phyloP scores from a whole-genome alignment of 2,888 invertebrate species.

The Steinernema carpocapsae region DNA sequence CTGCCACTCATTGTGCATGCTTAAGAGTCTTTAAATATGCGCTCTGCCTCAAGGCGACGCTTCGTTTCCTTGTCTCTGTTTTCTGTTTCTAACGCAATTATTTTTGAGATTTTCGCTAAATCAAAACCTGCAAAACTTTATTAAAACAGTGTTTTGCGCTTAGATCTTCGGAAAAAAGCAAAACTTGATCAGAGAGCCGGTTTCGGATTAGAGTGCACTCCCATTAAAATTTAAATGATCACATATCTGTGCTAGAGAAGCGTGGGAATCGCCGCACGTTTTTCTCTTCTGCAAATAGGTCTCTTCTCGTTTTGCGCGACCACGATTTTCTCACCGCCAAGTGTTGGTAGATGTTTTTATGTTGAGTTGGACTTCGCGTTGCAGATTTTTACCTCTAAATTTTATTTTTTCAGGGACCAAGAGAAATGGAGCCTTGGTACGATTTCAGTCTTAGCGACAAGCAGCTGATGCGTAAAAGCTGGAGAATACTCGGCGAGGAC shows the following conservation, averaged over 20 bases:
- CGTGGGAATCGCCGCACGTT: slow-evolving; percentile 21
- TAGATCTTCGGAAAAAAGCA: no score
- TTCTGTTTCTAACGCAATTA: no score
- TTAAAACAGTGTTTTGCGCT: no score
- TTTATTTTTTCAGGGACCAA: not conserved
- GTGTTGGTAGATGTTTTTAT: not conserved
- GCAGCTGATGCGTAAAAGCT: slow-evolving; percentile 24
- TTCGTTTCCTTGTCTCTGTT: no score
- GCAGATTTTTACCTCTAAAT: not conserved
- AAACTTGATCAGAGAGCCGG: no score
- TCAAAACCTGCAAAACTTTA: no score
- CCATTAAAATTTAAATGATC: slow-evolving; percentile 32
- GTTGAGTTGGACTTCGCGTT: not conserved
- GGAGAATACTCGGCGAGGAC: slow-evolving; percentile 44
- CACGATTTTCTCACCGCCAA: not conserved
- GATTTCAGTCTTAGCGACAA: slow-evolving; percentile 18
- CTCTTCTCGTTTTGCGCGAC: not conserved
- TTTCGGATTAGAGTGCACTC: not conserved
- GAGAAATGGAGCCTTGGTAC: slow-evolving; percentile 25
- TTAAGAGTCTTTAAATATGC: slow-evolving; percentile 16
- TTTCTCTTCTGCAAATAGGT: slow-evolving; percentile 16
- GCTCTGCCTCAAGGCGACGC: no score
- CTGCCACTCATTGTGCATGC: not conserved
- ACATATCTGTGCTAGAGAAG: slow-evolving; percentile 25
- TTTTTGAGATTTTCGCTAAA: no score